Percentiles rank a stretch among this genome's conserved stretches.
Conservation (phyloP, 2,113 vertebrate genomes). For the Daubentonia madagascariensis region DNA sequence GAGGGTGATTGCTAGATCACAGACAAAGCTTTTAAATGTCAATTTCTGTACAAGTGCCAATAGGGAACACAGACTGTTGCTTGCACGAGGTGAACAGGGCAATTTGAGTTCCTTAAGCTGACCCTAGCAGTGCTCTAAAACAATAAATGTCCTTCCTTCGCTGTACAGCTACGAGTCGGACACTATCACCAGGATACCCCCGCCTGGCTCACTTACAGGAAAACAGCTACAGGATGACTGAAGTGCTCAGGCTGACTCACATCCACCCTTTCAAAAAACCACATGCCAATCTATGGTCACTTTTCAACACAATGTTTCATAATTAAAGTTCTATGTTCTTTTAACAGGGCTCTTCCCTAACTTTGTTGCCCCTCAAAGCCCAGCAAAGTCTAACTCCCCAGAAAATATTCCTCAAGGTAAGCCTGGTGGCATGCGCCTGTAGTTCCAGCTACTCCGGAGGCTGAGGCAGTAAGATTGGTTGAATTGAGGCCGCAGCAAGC, state of each 20-base stretch:
- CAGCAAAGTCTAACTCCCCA: not conserved
- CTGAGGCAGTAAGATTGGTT: too few species aligned
- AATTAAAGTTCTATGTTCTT: not conserved
- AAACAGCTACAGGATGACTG: not conserved
- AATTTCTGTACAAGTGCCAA: not conserved
- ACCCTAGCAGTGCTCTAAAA: not conserved
- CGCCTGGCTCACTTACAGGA: not conserved
- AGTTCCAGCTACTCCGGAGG: too few species aligned
- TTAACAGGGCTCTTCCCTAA: not conserved
- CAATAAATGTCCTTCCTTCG: not conserved
- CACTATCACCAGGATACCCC: not conserved
- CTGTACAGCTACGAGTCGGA: not conserved
- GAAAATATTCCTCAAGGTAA: not conserved
- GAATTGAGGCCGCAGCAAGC: too few species aligned
- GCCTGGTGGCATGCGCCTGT: too few species aligned
- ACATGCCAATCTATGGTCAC: not conserved
- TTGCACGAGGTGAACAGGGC: not conserved
- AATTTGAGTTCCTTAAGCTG: not conserved
- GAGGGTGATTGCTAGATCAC: not conserved
- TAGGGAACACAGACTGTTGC: not conserved
- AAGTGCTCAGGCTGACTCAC: constrained; percentile 41
- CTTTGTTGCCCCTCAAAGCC: not conserved
- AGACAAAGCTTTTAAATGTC: not conserved
- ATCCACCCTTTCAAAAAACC: constrained; percentile 16
- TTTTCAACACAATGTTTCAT: not conserved